Conservation (phyloP, 2,113 vertebrate genomes). For the Morphnarchus princeps region DNA sequence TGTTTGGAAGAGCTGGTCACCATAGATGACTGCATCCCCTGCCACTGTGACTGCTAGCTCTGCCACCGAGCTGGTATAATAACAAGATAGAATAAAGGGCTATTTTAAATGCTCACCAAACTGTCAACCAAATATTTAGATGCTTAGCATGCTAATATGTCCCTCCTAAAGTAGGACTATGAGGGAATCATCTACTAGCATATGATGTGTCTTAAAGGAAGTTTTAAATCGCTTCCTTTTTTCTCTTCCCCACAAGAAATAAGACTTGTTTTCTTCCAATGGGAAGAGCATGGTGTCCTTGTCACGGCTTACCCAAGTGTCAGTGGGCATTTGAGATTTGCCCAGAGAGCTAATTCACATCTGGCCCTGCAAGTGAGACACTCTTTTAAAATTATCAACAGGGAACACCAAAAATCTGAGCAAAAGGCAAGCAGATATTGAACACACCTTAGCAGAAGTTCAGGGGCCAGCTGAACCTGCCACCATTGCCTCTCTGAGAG, state of each 20-base stretch:
- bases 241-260: neutral
- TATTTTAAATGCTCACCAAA: neutral
- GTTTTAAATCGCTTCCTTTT: neutral
- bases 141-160: neutral
- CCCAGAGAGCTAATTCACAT: neutral
- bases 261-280: neutral
- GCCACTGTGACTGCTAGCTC: neutral
- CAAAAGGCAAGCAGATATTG: neutral
- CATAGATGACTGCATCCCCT: neutral
- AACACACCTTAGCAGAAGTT: neutral
- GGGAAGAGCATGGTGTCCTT: neutral
- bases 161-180: neutral
- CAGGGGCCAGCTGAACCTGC: neutral
- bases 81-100: neutral
- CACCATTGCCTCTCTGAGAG: neutral
- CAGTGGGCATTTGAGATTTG: neutral
- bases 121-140: neutral
- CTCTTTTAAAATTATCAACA: neutral
- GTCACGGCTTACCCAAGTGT: neutral
- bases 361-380: neutral
- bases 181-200: neutral
- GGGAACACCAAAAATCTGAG: neutral
- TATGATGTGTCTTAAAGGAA: neutral
- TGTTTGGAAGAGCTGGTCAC: neutral
- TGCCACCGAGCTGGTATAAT: neutral